A percentile compares a stretch with the other conserved stretches of the same genome.
Evolutionary conservation across 2,888 invertebrate species (phyloP).

Genomic region (Eupithecia tripunctaria): DNA sequence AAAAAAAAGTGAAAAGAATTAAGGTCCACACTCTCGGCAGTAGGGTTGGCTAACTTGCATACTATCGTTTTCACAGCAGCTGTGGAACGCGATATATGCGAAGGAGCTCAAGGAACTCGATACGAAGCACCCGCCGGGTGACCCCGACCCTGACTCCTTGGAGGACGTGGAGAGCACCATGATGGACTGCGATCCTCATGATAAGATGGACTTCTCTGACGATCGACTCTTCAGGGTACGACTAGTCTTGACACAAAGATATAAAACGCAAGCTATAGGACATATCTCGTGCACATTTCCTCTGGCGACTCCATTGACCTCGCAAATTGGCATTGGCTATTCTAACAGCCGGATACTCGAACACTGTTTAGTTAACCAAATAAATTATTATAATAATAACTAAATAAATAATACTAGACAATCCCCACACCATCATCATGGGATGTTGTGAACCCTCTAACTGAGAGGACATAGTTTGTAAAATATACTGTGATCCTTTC

Average conservation of each 20-base stretch:
- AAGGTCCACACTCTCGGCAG: slow-evolving; percentile 1
- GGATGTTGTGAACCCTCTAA: too few relatives aligned
- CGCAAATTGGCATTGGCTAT: neutral
- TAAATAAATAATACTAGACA: too few relatives aligned
- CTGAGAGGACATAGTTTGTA: too few relatives aligned
- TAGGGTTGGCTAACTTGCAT: slow-evolving; percentile 24
- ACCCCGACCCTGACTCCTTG: slow-evolving; percentile 68
- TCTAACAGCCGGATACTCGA: neutral
- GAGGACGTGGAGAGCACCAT: slow-evolving; percentile 75
- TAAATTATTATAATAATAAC: too few relatives aligned
- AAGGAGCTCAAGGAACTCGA: slow-evolving; percentile 69
- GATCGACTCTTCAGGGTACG: slow-evolving; percentile 66
- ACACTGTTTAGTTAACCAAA: neutral
- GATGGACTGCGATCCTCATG: slow-evolving; percentile 81
- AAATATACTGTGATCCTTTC: too few relatives aligned
- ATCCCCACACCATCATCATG: too few relatives aligned
- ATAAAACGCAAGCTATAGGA: slow-evolving; percentile 8
- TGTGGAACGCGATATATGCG: slow-evolving; percentile 65
- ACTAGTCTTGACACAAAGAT: neutral
- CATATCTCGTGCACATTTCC: neutral
- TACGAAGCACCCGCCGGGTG: slow-evolving; percentile 58
- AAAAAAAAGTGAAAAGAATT: neutral
- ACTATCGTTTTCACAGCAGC: slow-evolving; percentile 51
- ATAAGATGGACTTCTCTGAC: slow-evolving; percentile 71
- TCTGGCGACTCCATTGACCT: neutral